Evolutionary conservation across 1,140 invertebrate species (phyloP), one percentile per base, ranked within the genome.

Genomic region (Apis dorsata): DNA sequence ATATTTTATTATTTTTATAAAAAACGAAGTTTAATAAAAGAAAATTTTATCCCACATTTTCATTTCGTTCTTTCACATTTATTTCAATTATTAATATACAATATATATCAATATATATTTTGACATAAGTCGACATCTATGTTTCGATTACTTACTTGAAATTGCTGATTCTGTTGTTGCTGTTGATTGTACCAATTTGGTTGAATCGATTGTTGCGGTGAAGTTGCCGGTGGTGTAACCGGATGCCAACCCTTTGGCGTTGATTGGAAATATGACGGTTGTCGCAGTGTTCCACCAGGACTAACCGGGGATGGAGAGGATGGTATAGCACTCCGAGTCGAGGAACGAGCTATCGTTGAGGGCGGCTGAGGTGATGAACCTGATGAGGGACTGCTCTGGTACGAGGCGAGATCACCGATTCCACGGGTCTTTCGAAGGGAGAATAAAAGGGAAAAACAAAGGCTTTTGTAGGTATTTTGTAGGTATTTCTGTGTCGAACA

Each of bases 211-310:
- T 90, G 91, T 79, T 93, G 93, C 75, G 94, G 94, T 84, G 94
- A 94, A 78, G 92, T 94, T 71, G 90, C 91, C 83, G 93, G 89
- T 76, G 91, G 90, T 87, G 92, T 91, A 51, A 93, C 92, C 51
- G 93, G 91, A 68, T 91, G 86, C 92, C 91, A 93, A 77, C 85
- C 83, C 73, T 92, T 93, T 12, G 83, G 76, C 53, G 73, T 51
- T 44, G 87, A 83, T 71, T 92, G 92, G 74, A 91, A 93, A 60
- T 91, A 84, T 76, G 90, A 91, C 57, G 92, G 93, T 80, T 92
- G 93, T 82, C 90, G 89, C 51, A 92, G 84, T 62, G 86, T 90
- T 73, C 92, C 91, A 63, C 90, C 90, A 83, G 91, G 90, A 88
- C 90, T 90, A 72, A 90, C 77, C 74, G 92, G 88, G 51, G 88